Conservation (phyloP, 1,140 invertebrate genomes). For the Anastatus disparis region DNA sequence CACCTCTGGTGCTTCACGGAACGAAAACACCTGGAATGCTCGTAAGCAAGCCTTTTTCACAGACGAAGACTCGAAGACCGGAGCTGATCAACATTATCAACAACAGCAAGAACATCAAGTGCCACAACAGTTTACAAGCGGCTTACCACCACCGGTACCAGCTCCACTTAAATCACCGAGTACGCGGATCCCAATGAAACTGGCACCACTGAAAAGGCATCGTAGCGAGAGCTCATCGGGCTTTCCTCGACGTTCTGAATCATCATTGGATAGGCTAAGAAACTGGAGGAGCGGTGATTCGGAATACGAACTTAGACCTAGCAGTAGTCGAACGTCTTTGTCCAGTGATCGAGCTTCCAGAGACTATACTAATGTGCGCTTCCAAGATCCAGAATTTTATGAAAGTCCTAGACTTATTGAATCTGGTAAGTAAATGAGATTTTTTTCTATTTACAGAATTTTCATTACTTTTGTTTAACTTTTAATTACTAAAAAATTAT, state of each 20-base stretch:
- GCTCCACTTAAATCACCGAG: slow-evolving; percentile 34
- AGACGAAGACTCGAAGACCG: slow-evolving; percentile 67
- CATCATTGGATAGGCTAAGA: slow-evolving; percentile 47
- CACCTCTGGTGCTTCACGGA: background rate
- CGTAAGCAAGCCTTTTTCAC: slow-evolving; percentile 39
- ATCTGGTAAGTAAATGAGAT: background rate
- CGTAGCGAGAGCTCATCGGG: slow-evolving; percentile 43
- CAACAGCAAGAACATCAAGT: slow-evolving; percentile 35
- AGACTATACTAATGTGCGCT: slow-evolving; percentile 61
- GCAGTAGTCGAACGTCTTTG: slow-evolving; percentile 33
- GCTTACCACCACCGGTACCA: slow-evolving; percentile 33
- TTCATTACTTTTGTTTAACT: no score
- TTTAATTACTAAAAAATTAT: no score
- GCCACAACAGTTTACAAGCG: background rate
- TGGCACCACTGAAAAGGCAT: slow-evolving; percentile 55
- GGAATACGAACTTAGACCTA: slow-evolving; percentile 32
- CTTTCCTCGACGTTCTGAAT: background rate
- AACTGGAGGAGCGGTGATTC: slow-evolving; percentile 32
- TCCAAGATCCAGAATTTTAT: slow-evolving; percentile 61
- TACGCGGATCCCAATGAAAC: slow-evolving; percentile 60
- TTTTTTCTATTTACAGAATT: no score
- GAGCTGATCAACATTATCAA: slow-evolving; percentile 40
- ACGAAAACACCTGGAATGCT: slow-evolving; percentile 1
- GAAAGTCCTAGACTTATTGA: slow-evolving; percentile 57
- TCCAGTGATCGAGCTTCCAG: slow-evolving; percentile 56